phyloP scores from a whole-genome alignment of 2,113 vertebrate genomes.

The Taxidea taxus region DNA sequence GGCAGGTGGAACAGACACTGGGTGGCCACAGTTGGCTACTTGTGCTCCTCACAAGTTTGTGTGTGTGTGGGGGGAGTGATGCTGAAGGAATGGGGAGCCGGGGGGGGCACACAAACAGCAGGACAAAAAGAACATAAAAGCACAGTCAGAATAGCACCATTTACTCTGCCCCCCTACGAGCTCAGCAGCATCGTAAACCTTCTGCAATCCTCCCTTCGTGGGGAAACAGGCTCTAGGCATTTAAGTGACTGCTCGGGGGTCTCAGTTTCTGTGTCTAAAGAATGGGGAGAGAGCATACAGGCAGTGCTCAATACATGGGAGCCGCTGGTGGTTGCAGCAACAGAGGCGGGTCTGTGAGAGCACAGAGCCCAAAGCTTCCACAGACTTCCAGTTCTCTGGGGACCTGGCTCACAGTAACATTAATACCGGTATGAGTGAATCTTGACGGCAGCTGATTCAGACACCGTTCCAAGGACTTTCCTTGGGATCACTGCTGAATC shows the following conservation, averaged over 20 bases:
- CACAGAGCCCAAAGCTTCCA: background rate
- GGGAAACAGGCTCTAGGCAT: background rate
- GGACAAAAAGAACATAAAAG: too few relatives aligned
- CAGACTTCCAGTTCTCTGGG: background rate
- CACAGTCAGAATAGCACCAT: rapidly evolving
- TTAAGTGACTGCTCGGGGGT: background rate
- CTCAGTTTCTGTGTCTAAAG: background rate
- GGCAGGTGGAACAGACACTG: rapidly evolving
- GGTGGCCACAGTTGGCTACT: background rate
- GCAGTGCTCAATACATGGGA: background rate
- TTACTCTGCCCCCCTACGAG: rapidly evolving
- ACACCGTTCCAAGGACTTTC: background rate
- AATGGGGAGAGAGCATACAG: background rate
- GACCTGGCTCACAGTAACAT: background rate
- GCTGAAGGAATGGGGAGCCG: background rate
- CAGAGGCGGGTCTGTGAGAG: background rate
- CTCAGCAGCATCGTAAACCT: rapidly evolving
- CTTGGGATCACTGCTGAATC: rapidly evolving
- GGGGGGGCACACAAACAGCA: background rate
- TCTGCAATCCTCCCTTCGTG: background rate
- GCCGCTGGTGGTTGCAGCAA: rapidly evolving
- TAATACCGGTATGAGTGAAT: background rate
- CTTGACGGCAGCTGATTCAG: background rate
- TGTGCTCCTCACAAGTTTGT: rapidly evolving
- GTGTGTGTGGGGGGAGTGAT: too few relatives aligned